These are phyloP conservation scores for Calephelis perditalis DNA, from an alignment of 2,888 invertebrate genomes.

Conservation along the genomic window DNA sequence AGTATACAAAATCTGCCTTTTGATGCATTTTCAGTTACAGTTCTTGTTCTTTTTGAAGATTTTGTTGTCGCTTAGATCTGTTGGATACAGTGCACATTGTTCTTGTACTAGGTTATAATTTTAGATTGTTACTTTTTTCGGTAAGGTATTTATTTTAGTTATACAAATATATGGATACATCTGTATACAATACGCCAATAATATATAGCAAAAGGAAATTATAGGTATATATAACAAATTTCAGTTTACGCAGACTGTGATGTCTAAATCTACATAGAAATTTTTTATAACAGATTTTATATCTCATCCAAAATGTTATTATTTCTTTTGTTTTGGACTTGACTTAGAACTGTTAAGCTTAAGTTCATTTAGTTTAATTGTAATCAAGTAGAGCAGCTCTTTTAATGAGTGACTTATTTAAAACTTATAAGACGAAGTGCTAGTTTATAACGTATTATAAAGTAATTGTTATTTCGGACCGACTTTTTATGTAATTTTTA, in stretches of 20 bases:
- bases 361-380: conserved; percentile 56
- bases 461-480: background rate
- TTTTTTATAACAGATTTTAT: conserved; percentile 15
- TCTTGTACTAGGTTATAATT: conserved; percentile 53
- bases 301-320: background rate
- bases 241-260: conserved; percentile 32
- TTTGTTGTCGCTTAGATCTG: conserved; percentile 35
- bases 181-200: conserved; percentile 65
- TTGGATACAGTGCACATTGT: conserved; percentile 62
- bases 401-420: conserved; percentile 41
- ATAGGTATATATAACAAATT: conserved; percentile 21
- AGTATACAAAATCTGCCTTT: conserved; percentile 63
- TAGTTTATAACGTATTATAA: conserved; percentile 24
- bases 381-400: conserved; percentile 63
- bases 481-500: background rate
- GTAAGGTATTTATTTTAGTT: conserved; percentile 78
- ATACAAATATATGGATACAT: conserved; percentile 71
- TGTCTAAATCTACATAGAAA: conserved; percentile 46
- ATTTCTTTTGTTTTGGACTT: conserved; percentile 2
- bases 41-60: conserved; percentile 43
- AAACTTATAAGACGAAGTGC: conserved; percentile 31
- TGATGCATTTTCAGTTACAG: conserved; percentile 57
- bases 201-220: conserved; percentile 34
- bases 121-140: conserved; percentile 66
- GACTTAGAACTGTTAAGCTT: conserved; percentile 48